Conservation (phyloP, 1,140 invertebrate genomes). For the Luehdorfia chinensis region DNA sequence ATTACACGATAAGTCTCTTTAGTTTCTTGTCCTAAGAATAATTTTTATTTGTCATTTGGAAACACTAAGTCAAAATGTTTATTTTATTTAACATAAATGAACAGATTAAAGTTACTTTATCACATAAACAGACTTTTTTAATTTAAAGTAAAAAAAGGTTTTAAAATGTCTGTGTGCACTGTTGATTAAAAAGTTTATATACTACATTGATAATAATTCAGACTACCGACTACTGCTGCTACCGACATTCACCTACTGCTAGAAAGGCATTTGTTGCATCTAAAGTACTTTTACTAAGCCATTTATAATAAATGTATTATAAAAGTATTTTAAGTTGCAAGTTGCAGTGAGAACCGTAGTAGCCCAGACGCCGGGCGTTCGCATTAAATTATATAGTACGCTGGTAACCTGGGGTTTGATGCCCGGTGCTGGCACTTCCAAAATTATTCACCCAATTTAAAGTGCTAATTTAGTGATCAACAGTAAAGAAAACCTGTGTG, state of each 20-base stretch:
- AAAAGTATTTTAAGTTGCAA: no score
- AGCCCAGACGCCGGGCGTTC: no score
- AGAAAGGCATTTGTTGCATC: no score
- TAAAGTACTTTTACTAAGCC: not conserved
- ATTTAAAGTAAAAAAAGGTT: not conserved
- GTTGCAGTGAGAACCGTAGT: no score
- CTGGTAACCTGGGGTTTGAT: not conserved
- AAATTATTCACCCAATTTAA: no score
- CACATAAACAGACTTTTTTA: not conserved
- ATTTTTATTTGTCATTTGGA: not conserved
- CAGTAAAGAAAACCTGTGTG: no score
- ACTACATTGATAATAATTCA: no score
- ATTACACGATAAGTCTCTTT: not conserved
- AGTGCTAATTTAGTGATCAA: no score
- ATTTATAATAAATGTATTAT: not conserved
- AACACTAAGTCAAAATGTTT: not conserved
- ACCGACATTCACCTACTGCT: no score
- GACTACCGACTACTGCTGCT: no score
- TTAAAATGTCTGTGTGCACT: not conserved
- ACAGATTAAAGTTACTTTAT: not conserved
- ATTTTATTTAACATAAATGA: not conserved
- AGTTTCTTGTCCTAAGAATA: not conserved
- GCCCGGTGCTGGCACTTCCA: no score
- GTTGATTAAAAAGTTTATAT: no score
- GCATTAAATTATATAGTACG: not conserved